Conservation (phyloP, 2,113 vertebrate species). For the Talpa occidentalis region DNA sequence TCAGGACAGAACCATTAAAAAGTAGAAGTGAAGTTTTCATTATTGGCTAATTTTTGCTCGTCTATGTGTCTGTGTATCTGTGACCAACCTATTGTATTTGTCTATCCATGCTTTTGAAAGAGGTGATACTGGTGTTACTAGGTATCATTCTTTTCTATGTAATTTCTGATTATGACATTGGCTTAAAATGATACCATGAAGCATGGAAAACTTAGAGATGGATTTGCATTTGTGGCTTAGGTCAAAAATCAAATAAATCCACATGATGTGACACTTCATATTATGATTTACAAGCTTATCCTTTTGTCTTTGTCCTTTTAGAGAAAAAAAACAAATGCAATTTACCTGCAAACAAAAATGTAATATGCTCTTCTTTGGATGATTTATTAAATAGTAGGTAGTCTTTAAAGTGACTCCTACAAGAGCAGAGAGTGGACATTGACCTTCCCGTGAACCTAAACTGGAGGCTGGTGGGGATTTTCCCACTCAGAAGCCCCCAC, state of each 20-base stretch:
- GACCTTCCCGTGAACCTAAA: neutral
- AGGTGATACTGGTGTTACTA: neutral
- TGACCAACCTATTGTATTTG: neutral
- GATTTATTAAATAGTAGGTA: neutral
- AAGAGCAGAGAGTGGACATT: neutral
- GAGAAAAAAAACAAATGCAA: neutral
- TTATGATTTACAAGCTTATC: neutral
- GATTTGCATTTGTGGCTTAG: neutral
- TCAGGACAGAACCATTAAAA: neutral
- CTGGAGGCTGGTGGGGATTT: neutral
- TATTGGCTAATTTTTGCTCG: neutral
- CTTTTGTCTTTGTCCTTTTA: neutral
- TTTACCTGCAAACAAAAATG: neutral
- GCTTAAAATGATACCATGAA: neutral
- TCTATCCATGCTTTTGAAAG: neutral
- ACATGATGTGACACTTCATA: neutral
- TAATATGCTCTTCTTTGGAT: neutral
- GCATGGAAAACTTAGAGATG: neutral
- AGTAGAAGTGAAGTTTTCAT: neutral
- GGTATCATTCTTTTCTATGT: neutral
- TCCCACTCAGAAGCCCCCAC: neutral
- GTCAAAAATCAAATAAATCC: neutral
- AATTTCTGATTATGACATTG: conserved; percentile 6
- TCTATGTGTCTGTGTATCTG: neutral
- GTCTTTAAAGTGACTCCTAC: neutral